Evolutionary conservation across 2,113 vertebrate species (phyloP).

Genomic region (Centrocercus urophasianus): DNA sequence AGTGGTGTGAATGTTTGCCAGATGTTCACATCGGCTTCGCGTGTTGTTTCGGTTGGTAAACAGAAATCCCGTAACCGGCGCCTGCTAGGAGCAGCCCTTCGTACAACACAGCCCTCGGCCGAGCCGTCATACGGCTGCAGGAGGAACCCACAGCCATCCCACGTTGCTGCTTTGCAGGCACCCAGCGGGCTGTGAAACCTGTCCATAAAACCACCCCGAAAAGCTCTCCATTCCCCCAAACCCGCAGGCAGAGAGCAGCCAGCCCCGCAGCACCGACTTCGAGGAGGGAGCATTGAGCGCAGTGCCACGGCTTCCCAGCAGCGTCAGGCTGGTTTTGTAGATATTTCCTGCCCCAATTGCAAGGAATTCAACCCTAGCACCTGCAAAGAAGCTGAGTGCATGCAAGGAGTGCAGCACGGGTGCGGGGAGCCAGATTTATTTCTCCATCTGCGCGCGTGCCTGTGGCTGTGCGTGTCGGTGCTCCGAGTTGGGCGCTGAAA

Average conservation of each 20-base stretch:
- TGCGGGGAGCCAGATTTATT: constrained; percentile 58
- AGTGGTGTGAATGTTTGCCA: constrained; percentile 65
- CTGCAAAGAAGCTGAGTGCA: constrained; percentile 63
- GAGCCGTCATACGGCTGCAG: constrained; percentile 15
- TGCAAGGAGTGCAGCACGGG: constrained; percentile 46
- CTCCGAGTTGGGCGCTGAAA: constrained; percentile 70
- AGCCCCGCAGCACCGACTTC: background rate
- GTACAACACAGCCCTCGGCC: constrained; percentile 47
- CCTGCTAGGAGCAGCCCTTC: constrained; percentile 59
- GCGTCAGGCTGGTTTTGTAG: constrained; percentile 61
- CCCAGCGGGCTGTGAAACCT: background rate
- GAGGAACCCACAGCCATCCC: background rate
- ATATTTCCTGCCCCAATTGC: constrained; percentile 71
- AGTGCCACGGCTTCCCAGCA: constrained; percentile 36
- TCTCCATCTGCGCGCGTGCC: background rate
- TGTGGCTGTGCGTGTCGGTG: constrained; percentile 46
- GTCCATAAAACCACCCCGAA: background rate
- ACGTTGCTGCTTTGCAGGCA: background rate
- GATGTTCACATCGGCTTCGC: constrained; percentile 60
- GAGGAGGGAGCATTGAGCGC: background rate
- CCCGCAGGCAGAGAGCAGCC: background rate
- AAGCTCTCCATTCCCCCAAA: background rate
- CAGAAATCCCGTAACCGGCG: constrained; percentile 58
- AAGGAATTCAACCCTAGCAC: constrained; percentile 77
- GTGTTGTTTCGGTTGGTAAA: constrained; percentile 75